These are phyloP conservation scores for Orussus abietinus DNA, from an alignment of 1,140 invertebrate species.

Conservation along the genomic window DNA sequence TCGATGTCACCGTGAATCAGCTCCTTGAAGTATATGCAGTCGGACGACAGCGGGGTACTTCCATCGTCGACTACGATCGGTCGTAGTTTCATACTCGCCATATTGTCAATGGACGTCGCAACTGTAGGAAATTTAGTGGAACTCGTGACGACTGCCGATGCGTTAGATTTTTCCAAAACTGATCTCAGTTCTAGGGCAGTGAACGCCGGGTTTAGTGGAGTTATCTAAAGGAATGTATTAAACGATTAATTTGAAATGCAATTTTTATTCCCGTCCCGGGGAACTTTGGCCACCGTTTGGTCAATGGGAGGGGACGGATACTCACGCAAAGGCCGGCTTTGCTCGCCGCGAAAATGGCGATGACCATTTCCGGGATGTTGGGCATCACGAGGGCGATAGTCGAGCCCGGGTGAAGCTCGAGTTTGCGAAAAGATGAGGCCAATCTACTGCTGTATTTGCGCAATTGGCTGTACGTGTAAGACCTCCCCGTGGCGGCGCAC, in stretches of 20 bases:
- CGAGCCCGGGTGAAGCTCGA: slow-evolving; percentile 64
- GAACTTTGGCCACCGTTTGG: neutral
- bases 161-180: slow-evolving; percentile 63
- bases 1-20: slow-evolving; percentile 17
- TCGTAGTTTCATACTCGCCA: slow-evolving; percentile 51
- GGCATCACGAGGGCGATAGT: slow-evolving; percentile 64
- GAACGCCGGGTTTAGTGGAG: slow-evolving; percentile 19
- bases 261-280: neutral
- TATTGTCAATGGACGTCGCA: slow-evolving; percentile 42
- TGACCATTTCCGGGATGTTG: slow-evolving; percentile 70
- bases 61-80: slow-evolving; percentile 52
- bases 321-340: slow-evolving; percentile 63
- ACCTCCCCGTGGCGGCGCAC: slow-evolving; percentile 61
- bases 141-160: slow-evolving; percentile 63
- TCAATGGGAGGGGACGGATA: neutral
- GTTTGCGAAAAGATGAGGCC: slow-evolving; percentile 60
- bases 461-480: slow-evolving; percentile 66
- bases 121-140: slow-evolving; percentile 51
- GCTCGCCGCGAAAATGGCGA: slow-evolving; percentile 61
- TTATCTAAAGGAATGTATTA: slow-evolving; percentile 16
- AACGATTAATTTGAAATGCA: neutral
- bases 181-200: slow-evolving; percentile 64
- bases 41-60: slow-evolving; percentile 46
- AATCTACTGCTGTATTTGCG: slow-evolving; percentile 58
- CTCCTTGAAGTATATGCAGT: slow-evolving; percentile 55